phyloP scores from a whole-genome alignment of 1,140 invertebrate genomes.

The Plutomurus gul region DNA sequence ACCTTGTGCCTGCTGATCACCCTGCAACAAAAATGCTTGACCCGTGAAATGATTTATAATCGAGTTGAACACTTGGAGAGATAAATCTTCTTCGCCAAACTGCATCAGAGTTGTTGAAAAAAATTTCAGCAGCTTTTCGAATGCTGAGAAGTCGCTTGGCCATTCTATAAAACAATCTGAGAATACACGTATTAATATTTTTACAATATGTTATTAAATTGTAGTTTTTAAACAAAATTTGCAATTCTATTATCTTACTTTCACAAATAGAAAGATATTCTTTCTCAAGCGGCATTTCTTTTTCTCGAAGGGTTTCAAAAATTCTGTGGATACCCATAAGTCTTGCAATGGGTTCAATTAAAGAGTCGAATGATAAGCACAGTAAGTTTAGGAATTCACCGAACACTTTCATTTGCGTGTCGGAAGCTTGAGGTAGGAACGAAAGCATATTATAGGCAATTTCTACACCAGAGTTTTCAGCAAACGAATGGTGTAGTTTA shows the following conservation, averaged over 20 bases:
- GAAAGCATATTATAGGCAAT: background rate
- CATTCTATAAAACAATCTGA: no score
- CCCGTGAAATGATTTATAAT: no score
- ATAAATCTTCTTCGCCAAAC: no score
- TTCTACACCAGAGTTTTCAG: background rate
- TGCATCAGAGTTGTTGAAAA: no score
- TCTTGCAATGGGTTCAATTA: background rate
- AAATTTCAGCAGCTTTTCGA: no score
- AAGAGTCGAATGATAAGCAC: background rate
- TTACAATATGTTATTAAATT: background rate
- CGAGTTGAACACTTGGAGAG: no score
- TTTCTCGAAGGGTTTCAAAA: conserved; percentile 34
- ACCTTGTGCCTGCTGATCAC: no score
- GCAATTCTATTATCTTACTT: background rate
- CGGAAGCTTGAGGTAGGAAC: background rate
- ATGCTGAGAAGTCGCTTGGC: no score
- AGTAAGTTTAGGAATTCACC: conserved; percentile 15
- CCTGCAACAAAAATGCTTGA: no score
- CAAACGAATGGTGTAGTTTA: background rate
- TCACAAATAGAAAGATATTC: conserved; percentile 43
- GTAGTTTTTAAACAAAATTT: background rate
- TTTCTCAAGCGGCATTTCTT: conserved; percentile 47
- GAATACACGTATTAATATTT: background rate
- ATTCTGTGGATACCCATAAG: conserved; percentile 17
- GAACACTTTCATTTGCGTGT: conserved; percentile 21